phyloP scores from a whole-genome alignment of 1,140 invertebrate species.

The Drosophila lowei region DNA sequence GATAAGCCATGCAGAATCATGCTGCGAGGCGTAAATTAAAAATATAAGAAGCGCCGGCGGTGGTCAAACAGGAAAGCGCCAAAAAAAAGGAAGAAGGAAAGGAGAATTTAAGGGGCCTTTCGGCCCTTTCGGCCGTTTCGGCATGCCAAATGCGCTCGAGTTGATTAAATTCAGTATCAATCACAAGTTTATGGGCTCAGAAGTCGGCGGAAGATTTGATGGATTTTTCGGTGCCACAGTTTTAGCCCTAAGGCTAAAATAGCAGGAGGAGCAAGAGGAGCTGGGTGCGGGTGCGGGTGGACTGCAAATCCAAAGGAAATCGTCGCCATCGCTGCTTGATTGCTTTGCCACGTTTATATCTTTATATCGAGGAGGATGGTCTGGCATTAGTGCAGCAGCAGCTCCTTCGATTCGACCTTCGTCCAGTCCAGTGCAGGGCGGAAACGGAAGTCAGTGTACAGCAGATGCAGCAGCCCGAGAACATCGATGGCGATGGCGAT shows the following conservation, averaged over 20 bases:
- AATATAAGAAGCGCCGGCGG: constrained; percentile 57
- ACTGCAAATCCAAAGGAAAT: constrained; percentile 63
- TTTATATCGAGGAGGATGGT: constrained; percentile 49
- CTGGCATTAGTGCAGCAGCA: constrained; percentile 61
- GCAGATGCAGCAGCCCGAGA: constrained; percentile 33
- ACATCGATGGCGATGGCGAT: constrained; percentile 34
- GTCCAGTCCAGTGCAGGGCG: constrained; percentile 62
- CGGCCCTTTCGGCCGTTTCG: too few species aligned
- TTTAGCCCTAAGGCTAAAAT: constrained; percentile 39
- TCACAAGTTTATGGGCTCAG: constrained; percentile 80
- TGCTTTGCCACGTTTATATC: constrained; percentile 77
- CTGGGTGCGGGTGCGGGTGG: constrained; percentile 4
- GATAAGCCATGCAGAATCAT: constrained; percentile 78
- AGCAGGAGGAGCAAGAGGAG: not conserved
- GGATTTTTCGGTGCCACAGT: constrained; percentile 66
- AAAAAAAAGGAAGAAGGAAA: constrained; percentile 1
- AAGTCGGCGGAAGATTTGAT: constrained; percentile 73
- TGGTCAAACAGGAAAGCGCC: constrained; percentile 18
- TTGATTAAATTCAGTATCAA: constrained; percentile 81
- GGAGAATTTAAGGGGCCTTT: not conserved
- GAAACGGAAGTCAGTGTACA: constrained; percentile 72
- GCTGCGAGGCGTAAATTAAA: constrained; percentile 78
- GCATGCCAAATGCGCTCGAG: constrained; percentile 50
- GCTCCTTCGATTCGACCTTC: constrained; percentile 56
- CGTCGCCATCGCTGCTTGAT: constrained; percentile 68